These are phyloP conservation scores for Nothocercus julius DNA, from an alignment of 2,113 vertebrate genomes.

Conservation along the genomic window DNA sequence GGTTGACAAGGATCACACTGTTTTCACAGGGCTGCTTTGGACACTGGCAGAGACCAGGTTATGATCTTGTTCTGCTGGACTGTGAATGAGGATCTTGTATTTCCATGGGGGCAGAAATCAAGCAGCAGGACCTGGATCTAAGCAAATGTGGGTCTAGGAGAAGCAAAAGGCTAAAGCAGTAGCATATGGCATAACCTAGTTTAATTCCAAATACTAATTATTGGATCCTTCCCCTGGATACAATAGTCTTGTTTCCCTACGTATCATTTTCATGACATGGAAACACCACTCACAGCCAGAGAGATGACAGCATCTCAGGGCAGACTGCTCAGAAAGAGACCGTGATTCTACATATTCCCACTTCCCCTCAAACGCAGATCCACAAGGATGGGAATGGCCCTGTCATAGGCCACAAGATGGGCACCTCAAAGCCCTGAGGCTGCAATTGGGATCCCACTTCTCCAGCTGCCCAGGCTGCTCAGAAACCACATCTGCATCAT, in stretches of 20 bases:
- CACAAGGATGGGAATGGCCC: neutral
- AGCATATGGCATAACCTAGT: neutral
- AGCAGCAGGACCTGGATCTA: fast-evolving
- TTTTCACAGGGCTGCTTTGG: neutral
- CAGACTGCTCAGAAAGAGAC: neutral
- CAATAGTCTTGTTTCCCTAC: neutral
- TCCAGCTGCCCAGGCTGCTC: neutral
- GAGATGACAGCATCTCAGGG: neutral
- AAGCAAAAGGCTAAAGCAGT: neutral
- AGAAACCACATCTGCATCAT: neutral
- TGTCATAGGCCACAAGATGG: neutral
- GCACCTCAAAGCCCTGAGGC: neutral
- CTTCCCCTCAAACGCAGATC: neutral
- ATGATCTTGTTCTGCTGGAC: neutral
- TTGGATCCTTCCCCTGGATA: neutral
- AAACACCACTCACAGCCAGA: neutral
- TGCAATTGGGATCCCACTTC: neutral
- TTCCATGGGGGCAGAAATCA: neutral
- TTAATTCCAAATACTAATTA: neutral
- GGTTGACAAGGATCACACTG: neutral
- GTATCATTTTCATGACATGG: neutral
- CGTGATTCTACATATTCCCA: neutral
- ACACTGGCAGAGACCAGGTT: neutral
- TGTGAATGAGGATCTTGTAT: neutral
- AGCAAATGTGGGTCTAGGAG: fast-evolving